Base-by-base conservation (phyloP, 2,888 invertebrate species). In the Drosophila heteroneura region DNA sequence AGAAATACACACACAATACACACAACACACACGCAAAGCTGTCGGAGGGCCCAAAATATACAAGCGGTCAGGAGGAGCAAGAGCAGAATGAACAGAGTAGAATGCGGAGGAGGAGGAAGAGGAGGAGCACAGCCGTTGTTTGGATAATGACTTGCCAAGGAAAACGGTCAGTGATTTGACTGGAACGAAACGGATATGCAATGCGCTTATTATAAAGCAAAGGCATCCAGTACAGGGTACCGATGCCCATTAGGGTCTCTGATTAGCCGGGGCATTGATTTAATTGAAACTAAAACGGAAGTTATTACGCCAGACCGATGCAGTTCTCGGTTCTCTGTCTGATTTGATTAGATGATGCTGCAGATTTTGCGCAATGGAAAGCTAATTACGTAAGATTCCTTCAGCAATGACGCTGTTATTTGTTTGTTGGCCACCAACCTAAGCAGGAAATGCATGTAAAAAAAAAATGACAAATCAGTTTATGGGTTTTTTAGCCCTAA, bases 121-220 rank as follows among this genome's bases (percentile, higher is more conserved):
- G 26, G 19, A 70, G 51, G 47, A 22, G 33, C 44, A 53, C 47
- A 30, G 41, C 22, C 67, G 67, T 59, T 62, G 61, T 62, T 81
- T 78, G 82, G 74, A 86, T 90, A 85, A 85, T 85, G 85, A 85
- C 85, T 89, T 67, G 81, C 65, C 90, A 85, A 84, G 90, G 90
- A 83, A 75, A 75, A 63, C 39, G 62, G 33, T 49, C 77, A 63
- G 77, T 81, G 87, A 87, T 84, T 87, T 84, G 70, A 62, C 81
- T 86, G 74, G 75, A 89, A 83, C 87, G 87, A 83, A 89, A 87
- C 89, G 83, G 87, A 83, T 83, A 79, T 84, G 90, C 89, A 85
- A 26, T 69, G 70, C 62, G 56, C 75, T 79, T 65, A 69, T 74
- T 65, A 74, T 63, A 60, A 56, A 19, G 52, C 51, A 58, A 47